Conservation (phyloP, 2,113 vertebrate genomes). For the Barnardius zonarius region DNA sequence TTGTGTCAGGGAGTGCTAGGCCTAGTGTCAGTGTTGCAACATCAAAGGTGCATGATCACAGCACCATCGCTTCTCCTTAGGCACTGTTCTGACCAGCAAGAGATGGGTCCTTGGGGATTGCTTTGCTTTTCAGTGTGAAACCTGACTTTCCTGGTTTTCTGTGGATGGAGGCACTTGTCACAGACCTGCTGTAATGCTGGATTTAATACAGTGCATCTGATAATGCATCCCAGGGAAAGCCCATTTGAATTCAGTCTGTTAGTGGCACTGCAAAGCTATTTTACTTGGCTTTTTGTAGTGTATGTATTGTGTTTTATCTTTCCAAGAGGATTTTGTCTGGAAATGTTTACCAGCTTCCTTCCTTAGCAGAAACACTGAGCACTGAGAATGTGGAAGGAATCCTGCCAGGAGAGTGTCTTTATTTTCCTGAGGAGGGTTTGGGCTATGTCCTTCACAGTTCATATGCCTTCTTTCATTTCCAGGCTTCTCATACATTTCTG, state of each 20-base stretch:
- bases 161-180: neutral
- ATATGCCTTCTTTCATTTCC: constrained; percentile 28
- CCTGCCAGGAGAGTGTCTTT: neutral
- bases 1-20: neutral
- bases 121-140: neutral
- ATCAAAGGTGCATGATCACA: neutral
- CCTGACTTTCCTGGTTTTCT: neutral
- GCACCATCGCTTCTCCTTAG: neutral
- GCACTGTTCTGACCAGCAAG: neutral
- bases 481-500: constrained; percentile 14
- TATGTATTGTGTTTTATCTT: neutral
- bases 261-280: neutral
- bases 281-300: neutral
- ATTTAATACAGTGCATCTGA: neutral
- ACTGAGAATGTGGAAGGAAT: neutral
- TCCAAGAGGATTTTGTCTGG: neutral
- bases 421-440: neutral
- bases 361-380: neutral
- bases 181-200: neutral
- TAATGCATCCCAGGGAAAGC: neutral
- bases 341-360: constrained; percentile 21
- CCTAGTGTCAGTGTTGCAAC: neutral
- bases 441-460: constrained; percentile 33
- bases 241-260: neutral
- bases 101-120: neutral